Evolutionary conservation across 23 tunicate species (phyloP), one percentile per base, ranked within the genome.

Genomic region (Clavelina lepadiformis): DNA sequence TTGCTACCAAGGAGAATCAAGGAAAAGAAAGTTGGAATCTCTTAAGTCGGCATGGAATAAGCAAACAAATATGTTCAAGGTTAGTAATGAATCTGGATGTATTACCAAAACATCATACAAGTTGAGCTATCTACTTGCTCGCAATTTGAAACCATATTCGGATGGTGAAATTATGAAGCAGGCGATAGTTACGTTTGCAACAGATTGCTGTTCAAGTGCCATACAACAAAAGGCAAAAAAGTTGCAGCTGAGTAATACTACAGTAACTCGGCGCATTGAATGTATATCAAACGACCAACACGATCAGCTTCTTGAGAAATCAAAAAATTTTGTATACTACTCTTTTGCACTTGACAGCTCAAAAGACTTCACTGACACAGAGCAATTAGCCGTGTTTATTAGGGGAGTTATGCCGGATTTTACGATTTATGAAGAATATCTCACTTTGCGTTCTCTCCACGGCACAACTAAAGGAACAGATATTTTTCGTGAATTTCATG

Each of bases 181-280:
- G 20, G 59, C 59, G 23, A 53, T 53, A n/a, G 59, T n/a, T n/a
- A n/a, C n/a, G n/a, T n/a, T n/a, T n/a, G n/a, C n/a, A n/a, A n/a
- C 59, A 19, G 23, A n/a, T 53, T 53, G 20, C 59, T 53, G 59
- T 53, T n/a, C 20, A 53, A 53, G 20, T 24, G 20, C 20, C 23
- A 27, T 53, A 24, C 59, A 53, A 7, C 18, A 53, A 53, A 53
- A 53, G 59, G 23, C 26, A 53, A 60, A 60, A 28, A 60, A 60
- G 29, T 60, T 60, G 29, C 66, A 28, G 66, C 66, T 60, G 18
- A 60, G 66, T n/a, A 60, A 60, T 22, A 46, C 27, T 46, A 60
- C 66, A 25, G 49, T 22, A 60, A 60, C 47, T 60, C 66, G 66
- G 29, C 66, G 47, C 47, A 28, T 31, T 25, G 47, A 60, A 60